Percentiles rank a stretch among this genome's conserved stretches.
Evolutionary conservation across 2,888 invertebrate genomes (phyloP).

Genomic region (Craniophora ligustri): DNA sequence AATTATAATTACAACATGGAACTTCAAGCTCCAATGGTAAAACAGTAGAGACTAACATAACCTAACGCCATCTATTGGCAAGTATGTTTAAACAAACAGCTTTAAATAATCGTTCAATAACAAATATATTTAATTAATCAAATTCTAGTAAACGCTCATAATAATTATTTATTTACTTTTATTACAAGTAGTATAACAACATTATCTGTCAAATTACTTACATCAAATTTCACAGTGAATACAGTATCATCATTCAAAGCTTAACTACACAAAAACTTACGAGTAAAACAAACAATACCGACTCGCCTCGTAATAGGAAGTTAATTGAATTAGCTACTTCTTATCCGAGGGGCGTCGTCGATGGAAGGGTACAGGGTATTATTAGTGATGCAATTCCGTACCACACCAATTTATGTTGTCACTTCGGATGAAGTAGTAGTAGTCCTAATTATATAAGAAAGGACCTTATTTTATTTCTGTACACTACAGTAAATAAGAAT

Average conservation of each 20-base stretch:
- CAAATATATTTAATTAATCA: no score
- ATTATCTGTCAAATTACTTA: slow-evolving; percentile 6
- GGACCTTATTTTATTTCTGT: neutral
- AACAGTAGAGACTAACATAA: no score
- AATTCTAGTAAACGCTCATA: no score
- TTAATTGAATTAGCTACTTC: slow-evolving; percentile 57
- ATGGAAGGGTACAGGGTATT: slow-evolving; percentile 32
- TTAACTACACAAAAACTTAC: slow-evolving; percentile 41
- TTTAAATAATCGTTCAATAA: no score
- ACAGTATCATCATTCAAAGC: slow-evolving; percentile 36
- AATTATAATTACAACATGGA: no score
- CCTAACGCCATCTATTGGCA: no score
- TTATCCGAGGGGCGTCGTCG: slow-evolving; percentile 12
- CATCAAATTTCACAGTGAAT: neutral
- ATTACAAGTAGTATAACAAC: slow-evolving; percentile 16
- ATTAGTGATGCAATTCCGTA: slow-evolving; percentile 27
- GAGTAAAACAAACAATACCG: slow-evolving; percentile 48
- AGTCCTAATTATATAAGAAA: neutral
- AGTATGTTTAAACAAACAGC: no score
- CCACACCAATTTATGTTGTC: slow-evolving; percentile 32
- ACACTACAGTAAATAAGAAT: neutral
- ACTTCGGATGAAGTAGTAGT: neutral
- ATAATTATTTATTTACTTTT: no score
- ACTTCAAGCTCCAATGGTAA: no score
- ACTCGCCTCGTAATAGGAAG: slow-evolving; percentile 54